Evolutionary conservation across 2,797 vertebrate species (phyloP).

Genomic region (Spea hammondii): DNA sequence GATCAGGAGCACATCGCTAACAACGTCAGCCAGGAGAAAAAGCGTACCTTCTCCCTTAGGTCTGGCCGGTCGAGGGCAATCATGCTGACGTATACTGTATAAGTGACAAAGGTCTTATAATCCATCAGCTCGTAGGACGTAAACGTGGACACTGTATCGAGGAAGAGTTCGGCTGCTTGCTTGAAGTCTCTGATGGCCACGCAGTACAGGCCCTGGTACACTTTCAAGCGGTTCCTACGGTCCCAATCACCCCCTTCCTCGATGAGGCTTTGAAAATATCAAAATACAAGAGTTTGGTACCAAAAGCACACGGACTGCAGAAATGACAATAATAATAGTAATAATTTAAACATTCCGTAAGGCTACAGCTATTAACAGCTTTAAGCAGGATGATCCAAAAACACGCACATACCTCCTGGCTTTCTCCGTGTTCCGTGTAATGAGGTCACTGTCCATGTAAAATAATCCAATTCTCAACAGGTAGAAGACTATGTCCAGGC

Average conservation of each 20-base stretch:
- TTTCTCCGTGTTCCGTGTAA: constrained; percentile 96
- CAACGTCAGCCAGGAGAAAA: too few relatives aligned
- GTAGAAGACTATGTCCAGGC: constrained; percentile 95
- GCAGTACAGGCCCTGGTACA: constrained; percentile 96
- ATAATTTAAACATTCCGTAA: neutral
- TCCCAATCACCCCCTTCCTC: constrained; percentile 99
- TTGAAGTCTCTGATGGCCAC: constrained; percentile 97
- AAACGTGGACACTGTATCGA: constrained; percentile 96
- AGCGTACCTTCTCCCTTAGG: constrained; percentile 91
- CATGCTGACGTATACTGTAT: constrained; percentile 98
- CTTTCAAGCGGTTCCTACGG: constrained; percentile 93
- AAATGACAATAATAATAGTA: neutral
- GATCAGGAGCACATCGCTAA: too few relatives aligned
- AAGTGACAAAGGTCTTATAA: constrained; percentile 98
- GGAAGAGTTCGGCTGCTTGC: constrained; percentile 94
- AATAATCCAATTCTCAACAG: constrained; percentile 94
- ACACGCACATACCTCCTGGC: constrained; percentile 83
- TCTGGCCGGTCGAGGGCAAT: constrained; percentile 94
- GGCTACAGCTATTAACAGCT: neutral
- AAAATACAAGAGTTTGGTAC: constrained; percentile 5
- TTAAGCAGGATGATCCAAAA: neutral
- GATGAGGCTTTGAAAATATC: constrained; percentile 78
- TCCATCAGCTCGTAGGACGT: constrained; percentile 99
- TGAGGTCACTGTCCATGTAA: constrained; percentile 98
- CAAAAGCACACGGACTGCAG: neutral